Evolutionary conservation across 2,888 invertebrate genomes (phyloP), one percentile per base, ranked within the genome.

Genomic region (Poecilus cupreus): DNA sequence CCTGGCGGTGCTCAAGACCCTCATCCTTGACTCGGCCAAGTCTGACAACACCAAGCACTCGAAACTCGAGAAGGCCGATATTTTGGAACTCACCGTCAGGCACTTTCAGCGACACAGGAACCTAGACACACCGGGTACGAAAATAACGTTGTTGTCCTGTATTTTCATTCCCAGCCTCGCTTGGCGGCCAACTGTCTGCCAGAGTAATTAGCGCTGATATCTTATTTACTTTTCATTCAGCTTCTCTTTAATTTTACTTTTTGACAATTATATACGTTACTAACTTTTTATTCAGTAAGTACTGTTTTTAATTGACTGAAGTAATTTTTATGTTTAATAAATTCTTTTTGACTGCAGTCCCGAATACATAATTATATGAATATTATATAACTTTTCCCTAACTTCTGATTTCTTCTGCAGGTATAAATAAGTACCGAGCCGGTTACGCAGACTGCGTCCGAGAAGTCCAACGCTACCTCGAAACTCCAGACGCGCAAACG

Each of bases 1-100:
- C 87, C 89, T 94, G 86, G 93, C 94, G 84, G 93, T 94, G 85
- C 90, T 94, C 81, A 94, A 94, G 89, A 92, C 93, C 80, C 91
- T 94, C 57, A 94, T 94, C 84, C 90, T 94, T 83, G 94, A 94
- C 89, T 93, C 93, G 82, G 93, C 93, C 51, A 92, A 93, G 87
- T 91, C 90, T 85, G 93, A 90, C 90, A 92, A 92, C 87, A 93
- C 94, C 74, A 94, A 94, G 86, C 95, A 96, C 87, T 94, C 94
- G 83, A 96, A 96, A 89, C 90, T 96, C 88, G 96, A 96, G 89
- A 96, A 96, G 88, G 95, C 95, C 2, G 96, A 96, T 89, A 96
- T 96, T 85, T 89, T 96, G 83, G 96, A 96, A 89, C 91, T 96
- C 88, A 95, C 96, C 1, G 96, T 96, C 72, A 91, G 95, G 82